Evolutionary conservation across 2,797 vertebrate species (phyloP), one percentile per base, ranked within the genome.

Genomic region (Argentina silus): DNA sequence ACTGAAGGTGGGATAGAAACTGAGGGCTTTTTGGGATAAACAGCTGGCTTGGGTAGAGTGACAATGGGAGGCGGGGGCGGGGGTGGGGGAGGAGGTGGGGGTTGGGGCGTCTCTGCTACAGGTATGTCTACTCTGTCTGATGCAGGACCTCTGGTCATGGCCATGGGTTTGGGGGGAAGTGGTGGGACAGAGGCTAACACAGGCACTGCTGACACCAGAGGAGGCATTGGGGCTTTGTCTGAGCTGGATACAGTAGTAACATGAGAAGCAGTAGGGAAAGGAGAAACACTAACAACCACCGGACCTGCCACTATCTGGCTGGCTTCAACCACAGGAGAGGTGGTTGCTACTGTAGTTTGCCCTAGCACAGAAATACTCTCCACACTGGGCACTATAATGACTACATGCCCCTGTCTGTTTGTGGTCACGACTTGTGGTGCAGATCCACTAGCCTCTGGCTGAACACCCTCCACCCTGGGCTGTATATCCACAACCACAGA

Each of bases 351-450:
- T 63, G 80, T 64, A 61, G 78, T 80, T 83, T 89, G 73, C 71
- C 88, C 83, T 77, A 86, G 50, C 10, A 74, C 17, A 79, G 83
- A 75, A 62, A 72, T 64, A 48, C 86, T 90, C 86, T 94, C 91
- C 42, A 72, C 81, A 87, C 93, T 94, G 75, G 94, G 89, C 45
- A 97, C 88, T 81, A 88, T 92, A 77, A 95, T 89, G 21, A 92
- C 81, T 72, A 92, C 69, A 88, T 94, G 92, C 47, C 92, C 92
- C 61, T 89, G 84, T 79, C 81, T 88, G 50, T 86, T 81, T 85
- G 87, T 93, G 79, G 79, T 93, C 67, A 90, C 88, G 21, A 86
- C 64, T 69, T 91, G 88, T 79, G 90, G 80, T 75, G 83, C 77
- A 83, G 78, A 76, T 11, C 68, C 63, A 79, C 65, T 60, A 55